Evolutionary conservation across 2,888 invertebrate species (phyloP).

Genomic region (Ormyrus thymus): DNA sequence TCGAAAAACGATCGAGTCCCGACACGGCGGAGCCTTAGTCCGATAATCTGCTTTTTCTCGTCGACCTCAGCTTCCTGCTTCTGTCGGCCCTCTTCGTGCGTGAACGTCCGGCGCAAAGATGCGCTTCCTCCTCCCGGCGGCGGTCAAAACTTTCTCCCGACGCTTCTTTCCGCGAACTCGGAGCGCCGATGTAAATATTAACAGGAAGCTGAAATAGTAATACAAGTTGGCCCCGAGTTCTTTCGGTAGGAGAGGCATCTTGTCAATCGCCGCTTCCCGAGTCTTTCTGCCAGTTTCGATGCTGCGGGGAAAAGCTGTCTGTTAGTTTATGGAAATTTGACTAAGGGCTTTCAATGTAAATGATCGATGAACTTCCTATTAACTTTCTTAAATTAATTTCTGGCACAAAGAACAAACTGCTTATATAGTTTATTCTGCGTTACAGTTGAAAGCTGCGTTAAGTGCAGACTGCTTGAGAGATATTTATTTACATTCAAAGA

Average conservation of each 20-base stretch:
- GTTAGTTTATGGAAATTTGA: too few relatives aligned
- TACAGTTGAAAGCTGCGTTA: too few relatives aligned
- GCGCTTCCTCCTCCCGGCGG: conserved; percentile 9
- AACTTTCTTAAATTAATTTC: conserved; percentile 56
- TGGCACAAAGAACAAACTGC: conserved; percentile 13
- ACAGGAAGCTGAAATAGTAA: conserved; percentile 65
- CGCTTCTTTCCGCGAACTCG: conserved; percentile 28
- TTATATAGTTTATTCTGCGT: conserved; percentile 1
- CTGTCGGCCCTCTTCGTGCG: neutral
- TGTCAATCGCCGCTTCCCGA: too few relatives aligned
- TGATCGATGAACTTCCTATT: too few relatives aligned
- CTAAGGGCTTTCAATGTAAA: too few relatives aligned
- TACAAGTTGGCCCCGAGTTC: conserved; percentile 57
- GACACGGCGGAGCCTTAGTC: conserved; percentile 33
- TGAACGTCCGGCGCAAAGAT: neutral
- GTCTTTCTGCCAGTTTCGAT: too few relatives aligned
- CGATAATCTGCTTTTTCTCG: conserved; percentile 48
- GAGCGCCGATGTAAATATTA: conserved; percentile 70
- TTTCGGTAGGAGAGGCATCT: too few relatives aligned
- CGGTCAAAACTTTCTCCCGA: conserved; percentile 16
- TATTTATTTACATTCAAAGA: too few relatives aligned
- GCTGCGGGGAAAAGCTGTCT: too few relatives aligned
- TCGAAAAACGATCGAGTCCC: conserved; percentile 50
- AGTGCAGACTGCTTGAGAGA: too few relatives aligned
- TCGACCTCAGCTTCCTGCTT: neutral